These are phyloP conservation scores for Uria lomvia DNA, from an alignment of 2,113 vertebrate genomes.

Conservation along the genomic window DNA sequence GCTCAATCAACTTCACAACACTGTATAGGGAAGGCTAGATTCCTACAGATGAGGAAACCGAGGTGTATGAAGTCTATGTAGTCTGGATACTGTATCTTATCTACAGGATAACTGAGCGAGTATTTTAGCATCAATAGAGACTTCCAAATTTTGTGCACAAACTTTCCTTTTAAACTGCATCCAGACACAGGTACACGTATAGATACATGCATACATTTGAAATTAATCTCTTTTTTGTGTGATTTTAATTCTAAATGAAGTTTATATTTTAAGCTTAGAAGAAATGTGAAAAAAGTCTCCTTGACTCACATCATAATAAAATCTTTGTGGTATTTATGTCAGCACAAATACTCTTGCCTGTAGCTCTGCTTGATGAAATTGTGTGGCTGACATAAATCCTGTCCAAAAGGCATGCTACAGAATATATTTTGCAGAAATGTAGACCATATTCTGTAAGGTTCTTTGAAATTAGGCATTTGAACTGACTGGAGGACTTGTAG, in stretches of 20 bases:
- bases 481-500: not conserved
- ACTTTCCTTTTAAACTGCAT: not conserved
- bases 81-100: not conserved
- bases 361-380: not conserved
- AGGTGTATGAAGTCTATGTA: not conserved
- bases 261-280: not conserved
- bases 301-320: not conserved
- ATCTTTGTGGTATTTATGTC: not conserved
- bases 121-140: not conserved
- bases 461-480: not conserved
- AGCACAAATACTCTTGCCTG: not conserved
- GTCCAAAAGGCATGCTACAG: not conserved
- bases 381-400: not conserved
- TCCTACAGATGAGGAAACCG: not conserved
- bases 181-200: accelerated
- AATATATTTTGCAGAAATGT: not conserved
- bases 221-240: not conserved
- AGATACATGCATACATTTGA: not conserved
- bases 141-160: not conserved
- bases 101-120: not conserved
- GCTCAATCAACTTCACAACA: not conserved
- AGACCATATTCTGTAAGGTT: not conserved
- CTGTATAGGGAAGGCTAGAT: not conserved
- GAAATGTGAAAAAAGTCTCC: not conserved
- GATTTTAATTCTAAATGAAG: not conserved